These are phyloP conservation scores for Lagria hirta DNA, from an alignment of 2,888 invertebrate species.

Conservation along the genomic window DNA sequence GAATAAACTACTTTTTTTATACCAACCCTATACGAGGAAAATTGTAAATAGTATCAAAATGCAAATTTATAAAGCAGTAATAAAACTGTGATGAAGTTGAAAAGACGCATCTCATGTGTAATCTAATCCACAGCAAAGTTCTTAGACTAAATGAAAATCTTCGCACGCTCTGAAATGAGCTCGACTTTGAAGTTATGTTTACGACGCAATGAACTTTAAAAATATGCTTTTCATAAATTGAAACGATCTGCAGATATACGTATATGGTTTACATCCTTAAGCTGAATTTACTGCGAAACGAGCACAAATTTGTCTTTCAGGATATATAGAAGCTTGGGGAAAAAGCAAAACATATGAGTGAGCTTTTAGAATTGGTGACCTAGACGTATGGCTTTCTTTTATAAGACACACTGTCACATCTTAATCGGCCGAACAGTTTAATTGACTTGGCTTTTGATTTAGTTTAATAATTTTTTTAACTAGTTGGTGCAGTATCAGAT, in stretches of 20 bases:
- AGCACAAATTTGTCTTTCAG: conserved; percentile 1
- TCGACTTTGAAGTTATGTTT: conserved; percentile 15
- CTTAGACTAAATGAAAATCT: conserved; percentile 34
- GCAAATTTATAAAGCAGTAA: conserved; percentile 40
- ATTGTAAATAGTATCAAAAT: no score
- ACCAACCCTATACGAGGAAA: no score
- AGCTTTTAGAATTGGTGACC: no score
- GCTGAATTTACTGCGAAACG: conserved; percentile 6
- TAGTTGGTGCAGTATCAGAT: no score
- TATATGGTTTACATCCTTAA: conserved; percentile 11
- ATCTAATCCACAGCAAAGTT: conserved; percentile 29
- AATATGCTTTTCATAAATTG: conserved; percentile 23
- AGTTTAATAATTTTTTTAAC: no score
- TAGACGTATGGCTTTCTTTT: no score
- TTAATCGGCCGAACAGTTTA: no score
- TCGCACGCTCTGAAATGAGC: conserved; percentile 19
- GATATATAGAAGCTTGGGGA: background rate
- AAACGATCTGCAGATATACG: conserved; percentile 18
- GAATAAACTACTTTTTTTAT: no score
- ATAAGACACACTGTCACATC: no score
- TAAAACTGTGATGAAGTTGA: conserved; percentile 39
- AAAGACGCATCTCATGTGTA: conserved; percentile 31
- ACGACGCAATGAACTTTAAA: conserved; percentile 20
- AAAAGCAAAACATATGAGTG: conserved; percentile 4
- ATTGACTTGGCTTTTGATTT: no score